phyloP scores from a whole-genome alignment of 2,797 vertebrate species.

The Leptodactylus fallax region DNA sequence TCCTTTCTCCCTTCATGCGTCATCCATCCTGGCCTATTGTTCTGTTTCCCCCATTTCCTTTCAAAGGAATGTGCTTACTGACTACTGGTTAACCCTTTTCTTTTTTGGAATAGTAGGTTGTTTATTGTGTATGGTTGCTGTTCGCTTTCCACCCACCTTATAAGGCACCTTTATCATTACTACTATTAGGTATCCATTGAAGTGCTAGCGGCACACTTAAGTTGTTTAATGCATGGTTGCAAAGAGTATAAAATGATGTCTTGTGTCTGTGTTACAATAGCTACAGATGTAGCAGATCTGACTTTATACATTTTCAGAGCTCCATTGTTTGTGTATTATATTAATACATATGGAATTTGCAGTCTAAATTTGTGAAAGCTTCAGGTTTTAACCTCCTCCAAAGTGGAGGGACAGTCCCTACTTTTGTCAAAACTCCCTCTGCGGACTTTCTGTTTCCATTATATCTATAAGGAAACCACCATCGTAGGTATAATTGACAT shows the following conservation, averaged over 20 bases:
- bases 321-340: too few species aligned
- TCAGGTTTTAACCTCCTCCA: too few species aligned
- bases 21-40: slow-evolving; percentile 64
- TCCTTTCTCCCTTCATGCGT: slow-evolving; percentile 63
- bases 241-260: too few species aligned
- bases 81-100: slow-evolving; percentile 53
- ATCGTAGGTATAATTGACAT: too few species aligned
- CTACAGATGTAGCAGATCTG: too few species aligned
- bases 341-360: too few species aligned
- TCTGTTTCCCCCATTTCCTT: slow-evolving; percentile 62
- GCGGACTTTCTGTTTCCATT: too few species aligned
- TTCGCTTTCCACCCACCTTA: not conserved
- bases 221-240: not conserved
- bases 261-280: not conserved
- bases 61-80: slow-evolving; percentile 62
- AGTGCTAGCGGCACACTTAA: not conserved
- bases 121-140: not conserved
- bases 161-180: not conserved
- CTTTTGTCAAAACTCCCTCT: too few species aligned
- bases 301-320: too few species aligned
- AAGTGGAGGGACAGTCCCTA: not conserved
- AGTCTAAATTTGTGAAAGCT: not conserved
- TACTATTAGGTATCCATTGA: not conserved
- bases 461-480: too few species aligned
- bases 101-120: not conserved